Conservation (phyloP, 2,888 invertebrate species). For the Calliphora vomitoria region DNA sequence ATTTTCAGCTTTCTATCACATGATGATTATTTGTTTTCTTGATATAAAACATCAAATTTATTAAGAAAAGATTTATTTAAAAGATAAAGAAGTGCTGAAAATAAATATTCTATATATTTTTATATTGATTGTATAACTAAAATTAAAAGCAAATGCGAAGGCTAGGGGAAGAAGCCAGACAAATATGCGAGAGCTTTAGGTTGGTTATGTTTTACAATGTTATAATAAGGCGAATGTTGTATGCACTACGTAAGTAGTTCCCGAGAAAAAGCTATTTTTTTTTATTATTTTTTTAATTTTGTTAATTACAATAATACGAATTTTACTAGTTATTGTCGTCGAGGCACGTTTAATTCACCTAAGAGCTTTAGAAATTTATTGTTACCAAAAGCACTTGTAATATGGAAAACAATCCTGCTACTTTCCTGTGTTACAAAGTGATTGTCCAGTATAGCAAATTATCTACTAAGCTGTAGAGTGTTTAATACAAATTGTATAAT, state of each 20-base stretch:
- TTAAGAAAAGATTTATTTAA: slow-evolving; percentile 61
- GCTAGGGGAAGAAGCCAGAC: background rate
- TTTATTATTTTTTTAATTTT: no score
- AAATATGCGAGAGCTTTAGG: no score
- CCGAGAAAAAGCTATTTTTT: no score
- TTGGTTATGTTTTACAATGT: no score
- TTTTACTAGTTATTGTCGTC: no score
- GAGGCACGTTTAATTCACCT: no score
- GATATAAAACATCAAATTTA: slow-evolving; percentile 35
- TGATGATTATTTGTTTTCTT: slow-evolving; percentile 52
- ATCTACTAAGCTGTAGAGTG: slow-evolving; percentile 8
- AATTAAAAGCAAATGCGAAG: background rate
- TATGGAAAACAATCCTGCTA: no score
- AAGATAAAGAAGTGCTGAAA: slow-evolving; percentile 47
- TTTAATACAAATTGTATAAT: slow-evolving; percentile 67
- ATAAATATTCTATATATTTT: background rate
- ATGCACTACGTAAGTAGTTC: background rate
- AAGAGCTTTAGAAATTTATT: no score
- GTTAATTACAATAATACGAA: no score
- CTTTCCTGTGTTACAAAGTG: background rate
- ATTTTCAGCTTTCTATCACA: background rate
- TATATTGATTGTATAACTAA: slow-evolving; percentile 4
- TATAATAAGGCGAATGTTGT: background rate
- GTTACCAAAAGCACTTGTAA: no score
- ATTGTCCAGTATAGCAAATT: no score